Percentiles rank a stretch among this genome's conserved stretches.
Evolutionary conservation across 1,140 invertebrate genomes (phyloP).

Genomic region (Magallana angulata): DNA sequence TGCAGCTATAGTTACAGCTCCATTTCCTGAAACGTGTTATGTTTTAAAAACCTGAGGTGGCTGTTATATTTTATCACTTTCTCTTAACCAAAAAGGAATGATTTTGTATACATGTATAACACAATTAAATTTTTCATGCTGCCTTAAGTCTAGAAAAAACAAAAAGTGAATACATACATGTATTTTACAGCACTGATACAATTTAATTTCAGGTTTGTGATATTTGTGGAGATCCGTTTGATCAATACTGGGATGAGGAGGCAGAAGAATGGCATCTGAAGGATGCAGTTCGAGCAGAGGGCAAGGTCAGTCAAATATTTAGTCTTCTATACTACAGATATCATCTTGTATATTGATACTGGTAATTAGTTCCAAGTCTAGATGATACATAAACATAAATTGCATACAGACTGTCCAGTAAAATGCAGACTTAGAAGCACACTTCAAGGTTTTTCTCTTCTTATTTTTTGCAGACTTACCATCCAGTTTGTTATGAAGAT

Average conservation of each 20-base stretch:
- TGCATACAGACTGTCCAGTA: too few relatives aligned
- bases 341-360: too few relatives aligned
- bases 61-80: too few relatives aligned
- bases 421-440: too few relatives aligned
- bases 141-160: background rate
- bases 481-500: conserved; percentile 94
- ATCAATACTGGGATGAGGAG: conserved; percentile 96
- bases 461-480: conserved; percentile 84
- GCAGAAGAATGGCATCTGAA: conserved; percentile 96
- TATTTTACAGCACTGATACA: background rate
- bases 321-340: background rate
- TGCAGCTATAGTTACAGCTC: too few relatives aligned
- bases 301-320: conserved; percentile 78
- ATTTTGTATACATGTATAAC: too few relatives aligned
- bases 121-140: too few relatives aligned
- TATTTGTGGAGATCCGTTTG: conserved; percentile 94
- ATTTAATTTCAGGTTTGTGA: conserved; percentile 84
- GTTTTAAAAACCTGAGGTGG: too few relatives aligned
- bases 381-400: too few relatives aligned
- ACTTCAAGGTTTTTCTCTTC: background rate
- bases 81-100: too few relatives aligned
- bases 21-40: too few relatives aligned
- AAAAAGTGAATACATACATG: background rate
- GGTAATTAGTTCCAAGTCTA: too few relatives aligned
- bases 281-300: conserved; percentile 89